These are phyloP conservation scores for Pomatorhinus ruficollis DNA, from an alignment of 2,113 vertebrate species.

Conservation along the genomic window DNA sequence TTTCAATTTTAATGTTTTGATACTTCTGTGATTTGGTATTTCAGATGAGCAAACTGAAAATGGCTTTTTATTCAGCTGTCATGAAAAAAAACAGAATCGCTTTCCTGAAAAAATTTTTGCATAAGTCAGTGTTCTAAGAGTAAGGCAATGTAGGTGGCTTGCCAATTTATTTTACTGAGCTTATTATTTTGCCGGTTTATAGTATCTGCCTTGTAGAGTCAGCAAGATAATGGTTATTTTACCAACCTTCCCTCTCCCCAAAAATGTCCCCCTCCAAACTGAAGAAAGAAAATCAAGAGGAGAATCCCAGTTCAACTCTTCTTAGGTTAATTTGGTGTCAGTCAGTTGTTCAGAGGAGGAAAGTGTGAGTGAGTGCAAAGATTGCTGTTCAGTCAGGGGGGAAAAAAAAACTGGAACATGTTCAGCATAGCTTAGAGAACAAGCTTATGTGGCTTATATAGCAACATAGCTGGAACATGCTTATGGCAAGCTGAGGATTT, in stretches of 20 bases:
- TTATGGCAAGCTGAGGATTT: slow-evolving; percentile 56
- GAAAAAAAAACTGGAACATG: neutral
- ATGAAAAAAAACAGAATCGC: neutral
- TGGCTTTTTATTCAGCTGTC: neutral
- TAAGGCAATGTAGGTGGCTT: neutral
- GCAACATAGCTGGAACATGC: slow-evolving; percentile 51
- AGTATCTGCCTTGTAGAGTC: neutral
- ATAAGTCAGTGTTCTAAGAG: slow-evolving; percentile 3
- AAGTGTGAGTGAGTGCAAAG: neutral
- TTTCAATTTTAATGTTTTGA: neutral
- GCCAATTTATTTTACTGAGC: neutral
- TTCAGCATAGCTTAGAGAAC: slow-evolving; percentile 49
- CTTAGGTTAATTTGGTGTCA: slow-evolving; percentile 18
- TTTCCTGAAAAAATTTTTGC: slow-evolving; percentile 42
- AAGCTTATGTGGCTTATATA: slow-evolving; percentile 59
- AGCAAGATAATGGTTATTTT: slow-evolving; percentile 25
- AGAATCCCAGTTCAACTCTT: neutral
- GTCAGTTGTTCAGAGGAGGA: neutral
- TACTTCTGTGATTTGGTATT: neutral
- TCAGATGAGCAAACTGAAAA: neutral
- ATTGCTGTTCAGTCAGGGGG: neutral
- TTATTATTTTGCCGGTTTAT: slow-evolving; percentile 1
- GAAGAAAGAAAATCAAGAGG: neutral
- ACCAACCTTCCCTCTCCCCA: neutral
- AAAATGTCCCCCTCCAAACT: neutral